Conservation (phyloP, 2,888 invertebrate species). For the Pyrrhia umbra region DNA sequence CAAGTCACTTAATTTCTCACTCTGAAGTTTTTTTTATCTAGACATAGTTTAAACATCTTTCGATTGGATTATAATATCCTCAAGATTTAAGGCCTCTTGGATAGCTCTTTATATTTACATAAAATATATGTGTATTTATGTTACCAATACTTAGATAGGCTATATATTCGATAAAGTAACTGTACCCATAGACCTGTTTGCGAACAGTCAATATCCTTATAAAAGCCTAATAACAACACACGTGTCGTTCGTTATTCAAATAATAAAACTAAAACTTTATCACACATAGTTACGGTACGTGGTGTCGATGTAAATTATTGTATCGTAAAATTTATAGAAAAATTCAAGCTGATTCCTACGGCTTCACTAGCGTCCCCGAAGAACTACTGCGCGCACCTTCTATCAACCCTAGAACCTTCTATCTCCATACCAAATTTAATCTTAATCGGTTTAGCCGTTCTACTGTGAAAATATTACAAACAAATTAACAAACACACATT, state of each 20-base stretch:
- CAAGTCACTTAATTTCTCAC: neutral
- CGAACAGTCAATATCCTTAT: conserved; percentile 79
- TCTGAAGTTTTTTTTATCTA: conserved; percentile 7
- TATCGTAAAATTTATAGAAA: neutral
- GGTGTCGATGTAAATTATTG: conserved; percentile 11
- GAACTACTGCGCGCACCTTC: too few species aligned
- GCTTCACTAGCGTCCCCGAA: too few species aligned
- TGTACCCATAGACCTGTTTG: conserved; percentile 75
- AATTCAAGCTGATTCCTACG: too few species aligned
- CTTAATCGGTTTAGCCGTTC: too few species aligned
- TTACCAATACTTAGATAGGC: conserved; percentile 45
- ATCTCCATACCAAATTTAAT: too few species aligned
- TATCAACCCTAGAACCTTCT: too few species aligned
- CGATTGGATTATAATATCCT: neutral
- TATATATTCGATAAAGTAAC: conserved; percentile 71
- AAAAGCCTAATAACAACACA: conserved; percentile 75
- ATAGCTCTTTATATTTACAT: conserved; percentile 58
- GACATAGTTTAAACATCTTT: neutral
- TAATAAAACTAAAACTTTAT: conserved; percentile 37
- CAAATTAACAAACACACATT: too few species aligned
- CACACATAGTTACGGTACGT: conserved; percentile 36
- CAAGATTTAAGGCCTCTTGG: conserved; percentile 44
- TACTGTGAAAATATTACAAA: too few species aligned
- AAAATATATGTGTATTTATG: conserved; percentile 25
- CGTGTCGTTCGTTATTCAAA: conserved; percentile 32